Evolutionary conservation across 2,888 invertebrate genomes (phyloP).

Genomic region (Patella ulyssiponensis): DNA sequence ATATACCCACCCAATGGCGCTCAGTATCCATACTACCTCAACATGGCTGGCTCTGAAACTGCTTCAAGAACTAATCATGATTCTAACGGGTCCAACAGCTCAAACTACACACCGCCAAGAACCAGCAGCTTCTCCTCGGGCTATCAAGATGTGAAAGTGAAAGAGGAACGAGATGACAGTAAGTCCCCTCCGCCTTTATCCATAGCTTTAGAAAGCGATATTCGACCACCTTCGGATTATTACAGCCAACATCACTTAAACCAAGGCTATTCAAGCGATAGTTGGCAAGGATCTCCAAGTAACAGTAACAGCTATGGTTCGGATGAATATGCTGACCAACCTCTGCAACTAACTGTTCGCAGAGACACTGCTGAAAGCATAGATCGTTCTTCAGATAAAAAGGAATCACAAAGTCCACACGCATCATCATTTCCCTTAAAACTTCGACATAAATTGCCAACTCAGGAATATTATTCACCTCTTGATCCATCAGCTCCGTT

Average conservation of each 20-base stretch:
- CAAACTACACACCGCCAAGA: not conserved
- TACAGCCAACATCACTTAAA: not conserved
- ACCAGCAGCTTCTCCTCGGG: not conserved
- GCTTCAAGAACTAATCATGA: conserved; percentile 16
- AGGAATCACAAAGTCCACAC: conserved; percentile 38
- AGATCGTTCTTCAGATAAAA: conserved; percentile 17
- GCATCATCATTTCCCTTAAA: conserved; percentile 59
- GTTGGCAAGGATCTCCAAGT: conserved; percentile 27
- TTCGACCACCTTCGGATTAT: not conserved
- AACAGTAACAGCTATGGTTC: conserved; percentile 37
- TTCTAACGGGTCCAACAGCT: conserved; percentile 15
- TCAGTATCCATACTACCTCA: conserved; percentile 28
- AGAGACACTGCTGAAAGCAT: conserved; percentile 27
- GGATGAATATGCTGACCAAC: conserved; percentile 38
- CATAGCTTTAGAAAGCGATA: conserved; percentile 6
- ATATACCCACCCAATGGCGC: conserved; percentile 18
- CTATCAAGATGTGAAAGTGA: not conserved
- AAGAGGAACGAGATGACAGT: not conserved
- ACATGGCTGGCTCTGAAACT: conserved; percentile 17
- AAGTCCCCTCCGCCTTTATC: not conserved
- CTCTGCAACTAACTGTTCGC: conserved; percentile 44
- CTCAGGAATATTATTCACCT: conserved; percentile 34
- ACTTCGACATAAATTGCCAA: conserved; percentile 56
- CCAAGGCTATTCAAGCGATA: conserved; percentile 20
- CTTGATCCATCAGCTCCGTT: conserved; percentile 20